Conservation (phyloP, 92 coral and sea anemone genomes). For the Zoanthus sansibaricus region DNA sequence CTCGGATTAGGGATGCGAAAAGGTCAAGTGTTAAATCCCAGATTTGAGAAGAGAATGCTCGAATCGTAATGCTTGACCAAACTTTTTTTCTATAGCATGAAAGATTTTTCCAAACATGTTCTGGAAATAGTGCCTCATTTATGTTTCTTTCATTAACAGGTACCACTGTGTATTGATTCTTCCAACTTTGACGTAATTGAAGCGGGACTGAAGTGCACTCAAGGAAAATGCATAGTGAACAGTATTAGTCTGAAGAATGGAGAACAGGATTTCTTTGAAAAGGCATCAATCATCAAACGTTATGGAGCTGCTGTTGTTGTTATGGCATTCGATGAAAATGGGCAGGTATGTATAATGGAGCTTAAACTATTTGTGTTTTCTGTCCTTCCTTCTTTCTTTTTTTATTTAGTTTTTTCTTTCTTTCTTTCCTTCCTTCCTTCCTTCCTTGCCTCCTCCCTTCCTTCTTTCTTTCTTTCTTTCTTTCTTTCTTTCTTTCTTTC, state of each 20-base stretch:
- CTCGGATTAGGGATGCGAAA: too few species aligned
- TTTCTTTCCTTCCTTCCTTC: background rate
- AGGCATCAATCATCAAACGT: constrained; percentile 85
- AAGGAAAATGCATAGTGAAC: constrained; percentile 97
- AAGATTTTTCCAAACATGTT: too few species aligned
- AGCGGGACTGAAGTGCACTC: constrained; percentile 95
- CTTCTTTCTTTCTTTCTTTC: too few species aligned
- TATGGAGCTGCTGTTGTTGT: constrained; percentile 96
- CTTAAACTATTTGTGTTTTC: too few species aligned
- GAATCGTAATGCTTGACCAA: too few species aligned
- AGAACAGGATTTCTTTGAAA: constrained; percentile 89
- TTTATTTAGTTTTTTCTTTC: background rate
- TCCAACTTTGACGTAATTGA: constrained; percentile 96
- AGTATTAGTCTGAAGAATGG: constrained; percentile 98
- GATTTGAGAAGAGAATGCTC: too few species aligned
- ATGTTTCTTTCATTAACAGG: constrained; percentile 53
- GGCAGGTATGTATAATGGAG: constrained; percentile 70
- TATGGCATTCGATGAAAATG: constrained; percentile 97
- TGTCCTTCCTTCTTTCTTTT: background rate
- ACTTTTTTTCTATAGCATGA: background rate
- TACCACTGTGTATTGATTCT: constrained; percentile 96
- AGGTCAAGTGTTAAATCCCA: too few species aligned
- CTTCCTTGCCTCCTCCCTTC: too few species aligned
- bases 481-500: too few species aligned
- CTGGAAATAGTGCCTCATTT: too few species aligned